A percentile compares a stretch with the other conserved stretches of the same genome.
phyloP scores from a whole-genome alignment of 2,888 invertebrate species.

The Priapulus caudatus region DNA sequence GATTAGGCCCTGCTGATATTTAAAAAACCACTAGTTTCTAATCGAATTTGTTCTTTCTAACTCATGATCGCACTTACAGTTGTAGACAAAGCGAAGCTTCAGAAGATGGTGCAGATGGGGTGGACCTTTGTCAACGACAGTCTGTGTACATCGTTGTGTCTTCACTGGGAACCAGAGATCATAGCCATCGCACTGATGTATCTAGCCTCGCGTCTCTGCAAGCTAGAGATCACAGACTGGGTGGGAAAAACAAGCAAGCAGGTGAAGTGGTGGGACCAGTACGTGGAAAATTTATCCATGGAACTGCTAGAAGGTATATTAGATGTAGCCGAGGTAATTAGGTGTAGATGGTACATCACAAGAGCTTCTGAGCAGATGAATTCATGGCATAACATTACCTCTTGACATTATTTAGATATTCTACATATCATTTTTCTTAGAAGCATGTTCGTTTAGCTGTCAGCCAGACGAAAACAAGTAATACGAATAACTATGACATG shows the following conservation, averaged over 20 bases:
- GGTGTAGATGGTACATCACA: too few relatives aligned
- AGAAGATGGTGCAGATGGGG: constrained; percentile 97
- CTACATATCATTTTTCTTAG: neutral
- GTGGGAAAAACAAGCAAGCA: constrained; percentile 52
- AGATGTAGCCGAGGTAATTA: neutral
- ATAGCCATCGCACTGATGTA: constrained; percentile 89
- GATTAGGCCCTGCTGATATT: too few relatives aligned
- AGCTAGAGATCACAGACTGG: constrained; percentile 91
- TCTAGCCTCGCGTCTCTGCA: constrained; percentile 85
- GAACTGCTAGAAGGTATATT: constrained; percentile 66
- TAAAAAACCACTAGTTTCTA: too few relatives aligned
- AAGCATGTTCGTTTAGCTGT: neutral
- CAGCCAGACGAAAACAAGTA: too few relatives aligned
- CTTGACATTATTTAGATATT: neutral
- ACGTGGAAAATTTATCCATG: constrained; percentile 85
- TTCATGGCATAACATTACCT: neutral
- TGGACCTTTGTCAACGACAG: constrained; percentile 99
- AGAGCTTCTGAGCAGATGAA: too few relatives aligned
- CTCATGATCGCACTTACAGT: constrained; percentile 17
- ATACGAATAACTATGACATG: too few relatives aligned
- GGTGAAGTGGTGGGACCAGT: constrained; percentile 88
- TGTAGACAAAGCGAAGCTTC: constrained; percentile 79
- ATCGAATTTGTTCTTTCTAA: too few relatives aligned
- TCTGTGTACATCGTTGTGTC: constrained; percentile 83
- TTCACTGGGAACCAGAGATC: constrained; percentile 99